phyloP scores from a whole-genome alignment of 2,113 vertebrate species.

The Oceanites oceanicus region DNA sequence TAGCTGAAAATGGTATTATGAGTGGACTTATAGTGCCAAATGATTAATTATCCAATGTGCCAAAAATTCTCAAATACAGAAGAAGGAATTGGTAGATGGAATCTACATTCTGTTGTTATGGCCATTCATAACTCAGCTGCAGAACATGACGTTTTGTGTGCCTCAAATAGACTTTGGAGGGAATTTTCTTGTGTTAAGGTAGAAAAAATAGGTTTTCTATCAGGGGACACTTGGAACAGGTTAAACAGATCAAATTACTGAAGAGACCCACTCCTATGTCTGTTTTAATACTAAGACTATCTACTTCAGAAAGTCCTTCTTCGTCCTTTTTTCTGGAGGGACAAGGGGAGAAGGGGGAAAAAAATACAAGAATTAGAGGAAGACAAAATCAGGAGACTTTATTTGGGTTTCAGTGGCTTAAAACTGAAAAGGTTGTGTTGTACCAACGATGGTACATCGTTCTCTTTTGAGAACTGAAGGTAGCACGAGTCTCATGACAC shows the following conservation, averaged over 20 bases:
- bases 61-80: background rate
- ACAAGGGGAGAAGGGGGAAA: background rate
- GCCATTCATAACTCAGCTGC: background rate
- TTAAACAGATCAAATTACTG: background rate
- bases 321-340: background rate
- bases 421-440: background rate
- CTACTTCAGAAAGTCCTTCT: background rate
- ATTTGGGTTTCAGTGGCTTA: background rate
- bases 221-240: background rate
- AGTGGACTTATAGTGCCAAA: background rate
- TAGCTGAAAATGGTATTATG: background rate
- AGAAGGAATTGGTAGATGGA: background rate
- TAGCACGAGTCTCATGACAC: background rate
- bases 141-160: background rate
- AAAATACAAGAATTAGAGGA: background rate
- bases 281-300: background rate
- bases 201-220: background rate
- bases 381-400: background rate
- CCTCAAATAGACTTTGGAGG: background rate
- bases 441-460: fast-evolving
- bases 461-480: background rate
- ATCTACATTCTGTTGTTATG: background rate
- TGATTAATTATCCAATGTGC: background rate
- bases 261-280: background rate
- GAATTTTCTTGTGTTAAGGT: background rate